phyloP scores from a whole-genome alignment of 2,797 vertebrate species.

The Eutrigla gurnardus region DNA sequence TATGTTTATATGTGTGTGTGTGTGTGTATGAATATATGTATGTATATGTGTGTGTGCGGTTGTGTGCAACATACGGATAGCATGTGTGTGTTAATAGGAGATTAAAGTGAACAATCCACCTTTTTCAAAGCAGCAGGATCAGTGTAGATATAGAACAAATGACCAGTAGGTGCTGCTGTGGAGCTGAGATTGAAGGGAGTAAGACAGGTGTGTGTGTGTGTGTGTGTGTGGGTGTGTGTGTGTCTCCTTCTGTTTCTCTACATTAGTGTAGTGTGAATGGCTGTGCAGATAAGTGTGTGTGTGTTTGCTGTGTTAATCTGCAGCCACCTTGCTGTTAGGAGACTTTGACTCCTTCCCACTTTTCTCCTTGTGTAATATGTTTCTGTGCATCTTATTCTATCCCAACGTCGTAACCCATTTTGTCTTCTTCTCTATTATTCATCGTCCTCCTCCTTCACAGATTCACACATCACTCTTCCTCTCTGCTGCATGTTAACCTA shows the following conservation, averaged over 20 bases:
- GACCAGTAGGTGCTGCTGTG: slow-evolving; percentile 78
- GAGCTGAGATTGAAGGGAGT: slow-evolving; percentile 45
- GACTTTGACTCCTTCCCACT: slow-evolving; percentile 17
- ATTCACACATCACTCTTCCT: not conserved
- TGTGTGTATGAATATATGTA: not conserved
- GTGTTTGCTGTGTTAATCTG: slow-evolving; percentile 53
- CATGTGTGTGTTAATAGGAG: slow-evolving; percentile 24
- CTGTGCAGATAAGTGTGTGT: slow-evolving; percentile 50
- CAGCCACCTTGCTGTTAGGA: slow-evolving; percentile 43
- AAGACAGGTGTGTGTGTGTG: not conserved
- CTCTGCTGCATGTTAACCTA: not conserved
- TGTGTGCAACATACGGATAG: not conserved
- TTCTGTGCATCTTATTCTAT: slow-evolving; percentile 1
- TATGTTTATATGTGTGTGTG: not conserved
- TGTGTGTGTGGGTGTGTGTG: slow-evolving; percentile 7
- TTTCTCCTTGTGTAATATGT: slow-evolving; percentile 2
- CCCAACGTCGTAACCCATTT: not conserved
- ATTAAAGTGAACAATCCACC: slow-evolving; percentile 3
- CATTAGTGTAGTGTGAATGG: slow-evolving; percentile 43
- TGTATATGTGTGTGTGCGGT: not conserved
- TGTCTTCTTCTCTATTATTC: not conserved
- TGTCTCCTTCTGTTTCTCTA: slow-evolving; percentile 8
- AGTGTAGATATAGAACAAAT: not conserved
- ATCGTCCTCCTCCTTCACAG: not conserved
- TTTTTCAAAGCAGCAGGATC: slow-evolving; percentile 19